Evolutionary conservation across 2,797 vertebrate genomes (phyloP).

Genomic region (Squalus acanthias): DNA sequence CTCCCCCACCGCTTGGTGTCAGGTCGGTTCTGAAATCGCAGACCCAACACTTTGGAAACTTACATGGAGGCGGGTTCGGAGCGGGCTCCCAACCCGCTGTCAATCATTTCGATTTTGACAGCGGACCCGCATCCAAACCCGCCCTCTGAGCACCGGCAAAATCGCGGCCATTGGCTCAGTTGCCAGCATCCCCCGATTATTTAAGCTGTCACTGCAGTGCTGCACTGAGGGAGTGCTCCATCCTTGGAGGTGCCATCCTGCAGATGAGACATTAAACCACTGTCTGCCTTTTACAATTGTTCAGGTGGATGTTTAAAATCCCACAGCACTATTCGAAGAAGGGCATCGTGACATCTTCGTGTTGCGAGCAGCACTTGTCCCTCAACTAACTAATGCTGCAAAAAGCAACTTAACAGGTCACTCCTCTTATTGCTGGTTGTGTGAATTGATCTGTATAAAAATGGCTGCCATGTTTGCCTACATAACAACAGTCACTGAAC

Average conservation of each 20-base stretch:
- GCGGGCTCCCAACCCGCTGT: too few relatives aligned
- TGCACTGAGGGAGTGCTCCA: background rate
- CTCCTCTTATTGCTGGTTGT: background rate
- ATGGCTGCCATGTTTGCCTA: background rate
- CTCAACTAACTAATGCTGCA: background rate
- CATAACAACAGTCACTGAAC: background rate
- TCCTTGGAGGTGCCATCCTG: background rate
- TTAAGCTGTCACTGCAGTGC: background rate
- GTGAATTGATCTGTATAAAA: background rate
- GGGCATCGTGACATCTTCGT: background rate
- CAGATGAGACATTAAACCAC: background rate
- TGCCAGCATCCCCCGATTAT: background rate
- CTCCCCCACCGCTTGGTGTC: too few relatives aligned
- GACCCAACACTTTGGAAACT: too few relatives aligned
- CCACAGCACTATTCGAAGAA: background rate
- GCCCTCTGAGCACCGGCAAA: too few relatives aligned
- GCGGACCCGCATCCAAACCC: too few relatives aligned
- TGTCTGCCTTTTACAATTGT: background rate
- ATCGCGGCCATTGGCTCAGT: background rate
- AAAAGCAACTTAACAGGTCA: background rate
- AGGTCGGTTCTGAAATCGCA: too few relatives aligned
- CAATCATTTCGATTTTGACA: too few relatives aligned
- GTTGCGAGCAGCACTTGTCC: background rate
- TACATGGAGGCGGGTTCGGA: too few relatives aligned
- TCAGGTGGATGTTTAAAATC: background rate